phyloP scores from a whole-genome alignment of 2,888 invertebrate species.

The Lepeophtheirus nordmannii region DNA sequence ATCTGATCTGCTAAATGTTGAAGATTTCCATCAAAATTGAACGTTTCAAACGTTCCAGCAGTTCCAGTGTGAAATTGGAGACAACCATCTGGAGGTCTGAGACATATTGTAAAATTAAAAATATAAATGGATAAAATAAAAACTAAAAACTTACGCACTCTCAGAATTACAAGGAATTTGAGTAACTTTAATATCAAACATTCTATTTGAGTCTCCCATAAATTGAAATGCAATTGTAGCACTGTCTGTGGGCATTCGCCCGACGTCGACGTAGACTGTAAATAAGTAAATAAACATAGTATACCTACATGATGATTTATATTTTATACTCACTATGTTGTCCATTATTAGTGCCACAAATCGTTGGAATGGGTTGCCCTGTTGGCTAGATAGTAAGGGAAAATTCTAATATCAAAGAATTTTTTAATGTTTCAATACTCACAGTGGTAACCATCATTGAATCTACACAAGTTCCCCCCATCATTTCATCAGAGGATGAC shows the following conservation, averaged over 20 bases:
- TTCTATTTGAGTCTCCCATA: background rate
- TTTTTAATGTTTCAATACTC: background rate
- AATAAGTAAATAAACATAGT: background rate
- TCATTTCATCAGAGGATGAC: background rate
- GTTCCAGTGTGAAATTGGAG: background rate
- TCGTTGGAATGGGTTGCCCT: slow-evolving; percentile 9
- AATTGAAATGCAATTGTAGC: slow-evolving; percentile 10
- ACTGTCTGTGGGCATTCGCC: background rate
- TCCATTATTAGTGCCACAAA: slow-evolving; percentile 12
- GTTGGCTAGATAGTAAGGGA: background rate
- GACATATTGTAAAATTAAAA: background rate
- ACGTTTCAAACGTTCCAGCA: background rate
- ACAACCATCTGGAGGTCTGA: background rate
- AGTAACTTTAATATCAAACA: slow-evolving; percentile 20
- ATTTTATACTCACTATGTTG: slow-evolving; percentile 12
- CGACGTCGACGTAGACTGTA: slow-evolving; percentile 13
- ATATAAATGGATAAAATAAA: background rate
- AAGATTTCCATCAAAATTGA: background rate
- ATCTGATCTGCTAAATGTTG: background rate
- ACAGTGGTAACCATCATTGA: background rate
- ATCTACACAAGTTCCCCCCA: background rate
- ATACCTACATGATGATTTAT: background rate
- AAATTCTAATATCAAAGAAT: background rate
- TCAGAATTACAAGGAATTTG: slow-evolving; percentile 13
- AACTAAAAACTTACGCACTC: background rate